Base-by-base conservation (phyloP, 2,113 vertebrate genomes). In the Monarcha castaneiventris region DNA sequence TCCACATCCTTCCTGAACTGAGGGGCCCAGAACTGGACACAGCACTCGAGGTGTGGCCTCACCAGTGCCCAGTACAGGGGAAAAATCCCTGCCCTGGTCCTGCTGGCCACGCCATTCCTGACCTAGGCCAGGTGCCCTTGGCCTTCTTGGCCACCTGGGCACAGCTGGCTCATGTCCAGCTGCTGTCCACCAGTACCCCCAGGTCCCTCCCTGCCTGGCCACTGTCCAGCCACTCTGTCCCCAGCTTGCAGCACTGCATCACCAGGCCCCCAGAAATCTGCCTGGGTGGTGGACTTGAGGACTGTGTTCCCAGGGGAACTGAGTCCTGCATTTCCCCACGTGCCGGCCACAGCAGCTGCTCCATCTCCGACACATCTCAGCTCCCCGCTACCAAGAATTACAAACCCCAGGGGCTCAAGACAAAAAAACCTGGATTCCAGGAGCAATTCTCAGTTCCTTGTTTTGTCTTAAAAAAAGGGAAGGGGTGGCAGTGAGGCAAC, bases 401-500 rank as follows among this genome's bases (percentile, higher is more conserved):
- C 75, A 87, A 86, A 81, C 55, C 68, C 68, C 54, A 37, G 81
- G 86, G 86, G 84, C 35, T 92, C 39, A 9, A 78, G 86, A 43
- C 18, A 58, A 84, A 78, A 44, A 49, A 62, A 30, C 68, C 87
- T 73, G 73, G 79, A 83, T 89, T 91, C 62, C 78, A 83, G 87
- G 92, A 93, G 75, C 0, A 27, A 87, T 37, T 84, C 61, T 52
- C 55, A 83, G 48, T 72, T 92, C 89, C 94, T 87, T 49, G 74
- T 78, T 90, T 78, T 27, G 4, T 23, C 67, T 59, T 81, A 51
- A 75, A 72, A 83, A 35, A 35, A 41, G 52, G 69, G 29, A 46
- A 52, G 49, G 85, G 63, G 58, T 74, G 94, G 91, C 96, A 94
- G 93, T 90, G 95, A 88, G 89, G 61, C 62, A 73, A 76, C 68